Evolutionary conservation across 2,113 vertebrate genomes (phyloP).

Genomic region (Grammomys surdaster): DNA sequence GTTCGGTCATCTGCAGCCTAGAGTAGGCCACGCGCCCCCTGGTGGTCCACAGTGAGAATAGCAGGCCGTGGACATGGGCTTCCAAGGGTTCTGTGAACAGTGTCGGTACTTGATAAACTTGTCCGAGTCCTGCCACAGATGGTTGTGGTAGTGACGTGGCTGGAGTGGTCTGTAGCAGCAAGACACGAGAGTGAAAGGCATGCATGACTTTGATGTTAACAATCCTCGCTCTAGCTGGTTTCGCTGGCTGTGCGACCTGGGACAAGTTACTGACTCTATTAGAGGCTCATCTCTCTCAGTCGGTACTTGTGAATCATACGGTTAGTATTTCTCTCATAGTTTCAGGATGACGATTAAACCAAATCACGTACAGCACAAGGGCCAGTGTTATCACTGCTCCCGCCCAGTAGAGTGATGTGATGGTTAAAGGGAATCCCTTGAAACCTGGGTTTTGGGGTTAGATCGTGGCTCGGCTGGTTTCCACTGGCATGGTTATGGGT

Average conservation of each 20-base stretch:
- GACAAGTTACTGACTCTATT: neutral
- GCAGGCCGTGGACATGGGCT: neutral
- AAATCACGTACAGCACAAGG: rapidly evolving
- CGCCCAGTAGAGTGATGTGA: neutral
- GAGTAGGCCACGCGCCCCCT: too few relatives aligned
- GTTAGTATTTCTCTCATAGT: neutral
- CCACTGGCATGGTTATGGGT: neutral
- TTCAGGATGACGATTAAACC: neutral
- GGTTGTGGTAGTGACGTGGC: rapidly evolving
- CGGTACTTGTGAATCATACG: neutral
- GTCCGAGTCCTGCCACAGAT: rapidly evolving
- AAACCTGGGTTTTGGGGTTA: neutral
- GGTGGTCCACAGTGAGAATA: neutral
- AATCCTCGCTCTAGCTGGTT: neutral
- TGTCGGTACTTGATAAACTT: neutral
- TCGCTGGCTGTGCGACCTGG: too few relatives aligned
- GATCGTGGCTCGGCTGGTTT: neutral
- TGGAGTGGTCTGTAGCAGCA: neutral
- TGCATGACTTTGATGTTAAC: neutral
- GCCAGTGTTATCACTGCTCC: rapidly evolving
- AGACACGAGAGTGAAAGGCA: rapidly evolving
- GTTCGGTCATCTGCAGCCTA: rapidly evolving
- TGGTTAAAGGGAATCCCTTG: too few relatives aligned
- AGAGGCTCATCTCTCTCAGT: neutral
- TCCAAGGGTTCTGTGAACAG: neutral